Evolutionary conservation across 2,113 vertebrate species (phyloP).

Genomic region (Bujurquina vittata): DNA sequence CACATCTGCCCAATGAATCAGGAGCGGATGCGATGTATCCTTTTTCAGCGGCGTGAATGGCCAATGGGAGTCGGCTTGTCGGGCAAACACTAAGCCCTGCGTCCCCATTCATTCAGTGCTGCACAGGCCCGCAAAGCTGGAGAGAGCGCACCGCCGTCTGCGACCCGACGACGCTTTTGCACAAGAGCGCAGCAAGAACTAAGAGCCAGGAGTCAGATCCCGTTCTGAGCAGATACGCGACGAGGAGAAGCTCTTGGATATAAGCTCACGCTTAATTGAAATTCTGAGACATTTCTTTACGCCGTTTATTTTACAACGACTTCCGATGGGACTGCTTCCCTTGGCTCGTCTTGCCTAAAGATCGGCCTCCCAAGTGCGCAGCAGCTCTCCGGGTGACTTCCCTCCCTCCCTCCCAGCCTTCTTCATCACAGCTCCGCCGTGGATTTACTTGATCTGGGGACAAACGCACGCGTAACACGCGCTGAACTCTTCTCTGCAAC

Average conservation of each 20-base stretch:
- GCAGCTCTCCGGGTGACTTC: constrained; percentile 30
- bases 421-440: constrained; percentile 46
- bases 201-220: background rate
- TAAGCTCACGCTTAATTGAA: background rate
- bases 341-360: constrained; percentile 13
- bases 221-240: background rate
- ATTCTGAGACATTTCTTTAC: background rate
- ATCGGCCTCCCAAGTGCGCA: constrained; percentile 61
- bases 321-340: constrained; percentile 44
- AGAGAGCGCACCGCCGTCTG: constrained; percentile 47
- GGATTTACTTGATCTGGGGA: constrained; percentile 72
- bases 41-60: constrained; percentile 78
- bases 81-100: constrained; percentile 79
- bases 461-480: constrained; percentile 33
- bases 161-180: constrained; percentile 26
- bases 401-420: background rate
- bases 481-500: constrained; percentile 23
- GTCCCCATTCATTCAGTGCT: constrained; percentile 82
- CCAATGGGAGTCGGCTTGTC: constrained; percentile 78
- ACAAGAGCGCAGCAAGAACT: constrained; percentile 38
- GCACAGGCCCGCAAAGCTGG: constrained; percentile 61
- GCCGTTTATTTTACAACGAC: background rate
- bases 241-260: constrained; percentile 52
- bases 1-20: constrained; percentile 81
- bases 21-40: constrained; percentile 85